A percentile compares a stretch with the other conserved stretches of the same genome.
phyloP scores from a whole-genome alignment of 2,113 vertebrate genomes.

The Enhydra lutris region DNA sequence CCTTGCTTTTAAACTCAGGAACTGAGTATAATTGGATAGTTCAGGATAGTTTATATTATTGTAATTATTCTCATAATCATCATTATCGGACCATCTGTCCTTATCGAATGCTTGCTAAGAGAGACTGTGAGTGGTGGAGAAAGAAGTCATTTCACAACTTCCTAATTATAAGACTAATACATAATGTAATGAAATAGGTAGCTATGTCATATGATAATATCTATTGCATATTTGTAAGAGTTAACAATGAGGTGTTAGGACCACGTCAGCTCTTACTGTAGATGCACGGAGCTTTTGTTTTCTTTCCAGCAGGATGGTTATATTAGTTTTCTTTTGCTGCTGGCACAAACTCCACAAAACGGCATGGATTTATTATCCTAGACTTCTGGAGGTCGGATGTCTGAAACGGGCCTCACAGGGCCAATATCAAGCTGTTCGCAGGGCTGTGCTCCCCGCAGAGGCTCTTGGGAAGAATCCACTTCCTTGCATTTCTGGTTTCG shows the following conservation, averaged over 20 bases:
- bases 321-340: not conserved
- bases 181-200: not conserved
- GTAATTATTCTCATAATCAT: not conserved
- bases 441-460: not conserved
- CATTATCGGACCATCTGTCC: not conserved
- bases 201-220: fast-evolving
- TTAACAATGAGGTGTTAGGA: not conserved
- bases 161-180: not conserved
- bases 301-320: not conserved
- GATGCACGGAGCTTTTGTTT: not conserved
- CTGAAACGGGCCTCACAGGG: not conserved
- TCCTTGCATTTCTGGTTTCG: not conserved
- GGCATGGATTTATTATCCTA: not conserved
- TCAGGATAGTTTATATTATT: not conserved
- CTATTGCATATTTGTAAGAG: not conserved
- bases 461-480: not conserved
- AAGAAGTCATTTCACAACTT: not conserved
- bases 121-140: not conserved
- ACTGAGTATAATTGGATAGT: not conserved
- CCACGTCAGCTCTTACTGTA: not conserved
- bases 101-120: not conserved
- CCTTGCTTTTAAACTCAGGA: not conserved
- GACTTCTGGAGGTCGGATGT: not conserved
- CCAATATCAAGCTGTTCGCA: not conserved
- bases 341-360: not conserved